Percentiles rank a stretch among this genome's conserved stretches.
Evolutionary conservation across 2,797 vertebrate species (phyloP).

Genomic region (Poeciliopsis presidionis): DNA sequence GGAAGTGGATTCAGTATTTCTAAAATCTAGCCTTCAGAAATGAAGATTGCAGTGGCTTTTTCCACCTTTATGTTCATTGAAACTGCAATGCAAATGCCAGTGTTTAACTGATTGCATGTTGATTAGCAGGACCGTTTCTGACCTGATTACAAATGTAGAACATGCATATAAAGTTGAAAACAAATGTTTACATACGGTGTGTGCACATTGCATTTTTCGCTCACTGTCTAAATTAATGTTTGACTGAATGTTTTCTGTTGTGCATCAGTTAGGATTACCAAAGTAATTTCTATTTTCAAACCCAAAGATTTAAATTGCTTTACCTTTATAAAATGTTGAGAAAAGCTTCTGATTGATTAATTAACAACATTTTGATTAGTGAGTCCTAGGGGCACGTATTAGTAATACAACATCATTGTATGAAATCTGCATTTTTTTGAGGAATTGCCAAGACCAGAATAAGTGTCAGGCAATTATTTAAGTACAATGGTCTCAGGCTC

Average conservation of each 20-base stretch:
- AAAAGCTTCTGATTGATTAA: background rate
- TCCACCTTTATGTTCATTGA: slow-evolving; percentile 11
- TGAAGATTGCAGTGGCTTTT: background rate
- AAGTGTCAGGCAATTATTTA: background rate
- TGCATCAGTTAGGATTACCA: background rate
- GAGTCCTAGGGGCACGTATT: background rate
- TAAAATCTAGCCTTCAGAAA: background rate
- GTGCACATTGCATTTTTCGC: background rate
- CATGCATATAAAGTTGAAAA: slow-evolving; percentile 3
- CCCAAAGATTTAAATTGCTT: background rate
- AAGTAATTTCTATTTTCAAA: background rate
- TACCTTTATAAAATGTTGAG: background rate
- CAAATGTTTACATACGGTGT: background rate
- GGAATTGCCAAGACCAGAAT: background rate
- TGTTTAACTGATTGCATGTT: slow-evolving; percentile 55
- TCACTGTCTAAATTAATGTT: background rate
- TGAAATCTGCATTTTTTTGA: background rate
- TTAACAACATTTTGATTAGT: background rate
- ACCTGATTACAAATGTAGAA: slow-evolving; percentile 44
- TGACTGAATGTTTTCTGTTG: background rate
- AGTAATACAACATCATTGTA: background rate
- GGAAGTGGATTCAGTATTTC: slow-evolving; percentile 1
- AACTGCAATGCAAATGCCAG: slow-evolving; percentile 23
- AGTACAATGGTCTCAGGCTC: background rate
- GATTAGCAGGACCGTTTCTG: slow-evolving; percentile 43